A percentile compares a stretch with the other conserved stretches of the same genome.
Conservation (phyloP, 2,113 vertebrate species). For the Saguinus midas region DNA sequence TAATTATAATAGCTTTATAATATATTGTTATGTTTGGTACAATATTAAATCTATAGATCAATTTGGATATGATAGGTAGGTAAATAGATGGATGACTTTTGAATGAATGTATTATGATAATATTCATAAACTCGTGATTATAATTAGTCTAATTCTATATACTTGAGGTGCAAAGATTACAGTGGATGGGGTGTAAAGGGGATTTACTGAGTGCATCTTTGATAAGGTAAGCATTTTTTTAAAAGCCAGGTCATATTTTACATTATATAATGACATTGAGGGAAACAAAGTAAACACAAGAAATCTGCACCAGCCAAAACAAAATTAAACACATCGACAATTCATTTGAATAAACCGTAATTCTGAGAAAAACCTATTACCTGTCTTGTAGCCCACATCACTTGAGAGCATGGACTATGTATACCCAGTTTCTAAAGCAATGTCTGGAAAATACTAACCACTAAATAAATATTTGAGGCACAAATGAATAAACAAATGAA, state of each 20-base stretch:
- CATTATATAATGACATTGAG: background rate
- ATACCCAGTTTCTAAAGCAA: background rate
- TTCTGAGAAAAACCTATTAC: background rate
- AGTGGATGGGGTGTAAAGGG: background rate
- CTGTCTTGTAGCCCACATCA: background rate
- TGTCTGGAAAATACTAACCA: background rate
- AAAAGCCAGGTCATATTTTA: background rate
- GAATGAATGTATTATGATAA: background rate
- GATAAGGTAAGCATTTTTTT: background rate
- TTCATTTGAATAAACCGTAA: constrained; percentile 3
- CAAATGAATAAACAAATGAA: background rate
- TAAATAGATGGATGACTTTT: background rate
- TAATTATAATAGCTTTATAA: background rate
- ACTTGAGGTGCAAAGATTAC: background rate
- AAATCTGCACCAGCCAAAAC: background rate
- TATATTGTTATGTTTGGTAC: background rate
- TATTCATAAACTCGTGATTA: background rate
- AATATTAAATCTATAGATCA: background rate
- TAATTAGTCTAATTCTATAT: background rate
- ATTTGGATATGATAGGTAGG: background rate
- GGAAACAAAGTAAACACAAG: background rate
- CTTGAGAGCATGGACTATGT: background rate
- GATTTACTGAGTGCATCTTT: background rate
- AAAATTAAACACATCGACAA: background rate
- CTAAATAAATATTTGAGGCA: background rate